A percentile compares a stretch with the other conserved stretches of the same genome.
These are phyloP conservation scores for Cryptocephalus primarius DNA, from an alignment of 2,888 invertebrate genomes.

Conservation along the genomic window DNA sequence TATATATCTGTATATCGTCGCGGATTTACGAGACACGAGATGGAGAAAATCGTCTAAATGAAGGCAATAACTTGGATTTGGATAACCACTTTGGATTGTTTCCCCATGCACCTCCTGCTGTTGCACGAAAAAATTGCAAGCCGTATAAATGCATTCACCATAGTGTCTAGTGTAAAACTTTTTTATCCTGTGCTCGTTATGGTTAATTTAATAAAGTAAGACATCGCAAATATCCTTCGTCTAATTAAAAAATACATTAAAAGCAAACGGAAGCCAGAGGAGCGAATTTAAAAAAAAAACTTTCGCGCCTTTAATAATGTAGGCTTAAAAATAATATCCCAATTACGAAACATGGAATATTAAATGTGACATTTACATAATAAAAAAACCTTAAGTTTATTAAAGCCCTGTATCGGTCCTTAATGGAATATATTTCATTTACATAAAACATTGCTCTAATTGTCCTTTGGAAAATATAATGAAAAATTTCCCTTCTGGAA, in stretches of 20 bases:
- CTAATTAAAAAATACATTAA: slow-evolving; percentile 1
- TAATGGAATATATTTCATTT: slow-evolving; percentile 24
- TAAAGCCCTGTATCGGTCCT: slow-evolving; percentile 25
- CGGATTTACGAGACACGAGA: no score
- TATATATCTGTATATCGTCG: no score
- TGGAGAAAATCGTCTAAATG: no score
- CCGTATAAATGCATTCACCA: no score
- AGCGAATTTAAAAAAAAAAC: slow-evolving; percentile 2
- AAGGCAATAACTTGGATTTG: no score
- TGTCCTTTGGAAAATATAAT: slow-evolving; percentile 10
- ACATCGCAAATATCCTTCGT: no score
- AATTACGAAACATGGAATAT: slow-evolving; percentile 29
- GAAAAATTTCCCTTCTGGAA: slow-evolving; percentile 5
- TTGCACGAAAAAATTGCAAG: no score
- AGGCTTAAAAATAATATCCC: slow-evolving; percentile 24
- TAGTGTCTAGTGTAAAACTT: no score
- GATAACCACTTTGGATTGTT: no score
- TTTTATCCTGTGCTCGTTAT: no score
- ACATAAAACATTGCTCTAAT: slow-evolving; percentile 20
- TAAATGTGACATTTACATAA: slow-evolving; percentile 25
- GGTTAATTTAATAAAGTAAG: no score
- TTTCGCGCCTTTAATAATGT: slow-evolving; percentile 12
- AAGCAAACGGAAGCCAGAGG: not conserved
- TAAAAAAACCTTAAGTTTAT: slow-evolving; percentile 22
- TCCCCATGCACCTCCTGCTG: no score